Evolutionary conservation across 2,797 vertebrate genomes (phyloP), one percentile per base, ranked within the genome.

Genomic region (Thripadectes ignobilis): DNA sequence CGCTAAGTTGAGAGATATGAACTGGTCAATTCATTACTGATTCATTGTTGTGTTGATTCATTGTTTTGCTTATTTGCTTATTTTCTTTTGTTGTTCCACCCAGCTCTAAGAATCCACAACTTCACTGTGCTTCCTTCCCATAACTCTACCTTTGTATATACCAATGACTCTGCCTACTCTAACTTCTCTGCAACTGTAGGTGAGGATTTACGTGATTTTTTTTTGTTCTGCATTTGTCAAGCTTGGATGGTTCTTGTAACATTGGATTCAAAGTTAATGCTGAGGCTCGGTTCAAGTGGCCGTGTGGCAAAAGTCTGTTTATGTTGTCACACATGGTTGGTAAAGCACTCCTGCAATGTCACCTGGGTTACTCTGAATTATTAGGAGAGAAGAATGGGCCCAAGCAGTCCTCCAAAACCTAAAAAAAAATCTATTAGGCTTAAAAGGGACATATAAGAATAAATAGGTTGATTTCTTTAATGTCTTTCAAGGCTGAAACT

Each of bases 101-200:
- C 98, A 99, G 99, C 98, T 96, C 98, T 99, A 98, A 99, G 98
- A 98, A 98, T 99, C 98, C 98, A 99, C 99, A 99, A 99, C 98
- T 98, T 99, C 98, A 99, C 99, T 99, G 99, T 99, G 98, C 99
- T 99, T 97, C 98, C 98, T 92, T 98, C 98, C 98, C 98, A 99
- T 99, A 99, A 99, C 95, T 98, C 99, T 98, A 98, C 99, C 98
- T 99, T 99, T 99, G 99, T 99, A 98, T 98, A 98, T 98, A 98
- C 99, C 99, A 99, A 99, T 99, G 99, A 99, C 97, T 99, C 99
- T 98, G 98, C 99, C 98, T 99, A 99, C 99, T 99, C 99, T 99
- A 99, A 99, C 98, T 98, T 98, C 98, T 99, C 99, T 97, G 99
- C 99, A 92, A 99, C 99, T 89, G 99, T 99, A 99, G 99, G 99